Base-by-base conservation (phyloP, 2,797 vertebrate genomes). In the Holocentrus rufus region DNA sequence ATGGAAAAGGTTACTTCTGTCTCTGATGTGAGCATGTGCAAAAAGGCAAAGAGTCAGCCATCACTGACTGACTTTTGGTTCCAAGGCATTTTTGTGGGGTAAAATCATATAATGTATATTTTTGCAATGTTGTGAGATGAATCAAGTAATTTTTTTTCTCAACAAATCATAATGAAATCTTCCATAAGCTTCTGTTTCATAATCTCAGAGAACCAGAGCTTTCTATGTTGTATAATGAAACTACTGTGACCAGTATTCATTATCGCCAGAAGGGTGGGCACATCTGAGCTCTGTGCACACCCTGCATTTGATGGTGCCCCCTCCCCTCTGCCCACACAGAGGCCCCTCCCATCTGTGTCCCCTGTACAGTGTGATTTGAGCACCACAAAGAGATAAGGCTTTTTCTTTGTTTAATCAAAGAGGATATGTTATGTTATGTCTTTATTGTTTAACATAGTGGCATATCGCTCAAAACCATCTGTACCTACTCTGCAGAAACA, bases 191-290 rank as follows among this genome's bases (percentile, higher is more conserved):
- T 67, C 20, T 23, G 23, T 39, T 67, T 71, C 30, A 23, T n/a
- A 66, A 56, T 73, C 44, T 62, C 54, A 31, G 27, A 54, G 53
- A 78, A 56, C 27, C 61, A 71, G 66, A 78, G 69, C 70, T 73
- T 85, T 73, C 69, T 58, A 67, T 62, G 69, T 85, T 74, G 52
- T 22, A 52, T 39, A 57, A 72, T 76, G 74, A 50, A 74, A 80
- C 74, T 86, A 66, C 72, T 70, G 77, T 65, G 80, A 79, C 84
- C 79, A 89, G 87, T 88, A 87, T 86, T 89, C 85, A 87, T 90
- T 88, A 85, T 83, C 10, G 73, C 87, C 57, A 66, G 68, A 73
- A 79, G 85, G 82, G 15, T 74, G 11, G 23, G 64, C 63, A 76
- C 65, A 77, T 83, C 42, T 64, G 60, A 80, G 76, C 79, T 70